Conservation (phyloP, 2,797 vertebrate species). For the Periparus ater region DNA sequence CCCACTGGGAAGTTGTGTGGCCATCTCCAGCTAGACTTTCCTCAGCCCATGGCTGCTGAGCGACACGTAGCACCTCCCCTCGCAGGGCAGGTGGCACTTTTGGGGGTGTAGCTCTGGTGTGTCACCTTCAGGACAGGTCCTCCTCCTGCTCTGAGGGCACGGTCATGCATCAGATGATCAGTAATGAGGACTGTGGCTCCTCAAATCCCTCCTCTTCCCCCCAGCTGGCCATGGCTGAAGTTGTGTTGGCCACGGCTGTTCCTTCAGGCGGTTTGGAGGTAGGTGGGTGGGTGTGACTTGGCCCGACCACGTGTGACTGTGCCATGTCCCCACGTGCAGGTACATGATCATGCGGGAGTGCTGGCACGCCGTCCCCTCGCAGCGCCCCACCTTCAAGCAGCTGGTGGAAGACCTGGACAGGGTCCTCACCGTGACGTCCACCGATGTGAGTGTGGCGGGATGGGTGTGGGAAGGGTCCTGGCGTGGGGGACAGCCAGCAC, state of each 20-base stretch:
- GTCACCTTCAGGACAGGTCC: neutral
- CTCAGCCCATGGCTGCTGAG: neutral
- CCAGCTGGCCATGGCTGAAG: neutral
- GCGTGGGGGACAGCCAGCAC: accelerated
- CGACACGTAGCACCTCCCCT: accelerated
- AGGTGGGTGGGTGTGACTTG: accelerated
- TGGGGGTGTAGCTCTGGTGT: neutral
- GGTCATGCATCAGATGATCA: accelerated
- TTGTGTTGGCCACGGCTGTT: neutral
- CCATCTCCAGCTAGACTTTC: neutral
- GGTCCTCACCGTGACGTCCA: conserved; percentile 92
- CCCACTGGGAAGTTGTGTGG: accelerated
- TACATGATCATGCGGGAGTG: conserved; percentile 99
- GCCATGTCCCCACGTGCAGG: conserved; percentile 59
- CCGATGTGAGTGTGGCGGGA: conserved; percentile 83
- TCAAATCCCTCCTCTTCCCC: neutral
- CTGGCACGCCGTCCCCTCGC: conserved; percentile 94
- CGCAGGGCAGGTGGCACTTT: accelerated
- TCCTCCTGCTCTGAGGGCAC: neutral
- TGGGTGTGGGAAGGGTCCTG: accelerated
- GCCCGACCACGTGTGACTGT: neutral
- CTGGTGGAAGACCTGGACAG: conserved; percentile 97
- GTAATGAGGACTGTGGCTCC: neutral
- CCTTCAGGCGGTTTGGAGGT: neutral
- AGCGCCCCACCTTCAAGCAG: conserved; percentile 97